phyloP scores from a whole-genome alignment of 2,113 vertebrate genomes.

The human (Homo sapiens) region DNA sequence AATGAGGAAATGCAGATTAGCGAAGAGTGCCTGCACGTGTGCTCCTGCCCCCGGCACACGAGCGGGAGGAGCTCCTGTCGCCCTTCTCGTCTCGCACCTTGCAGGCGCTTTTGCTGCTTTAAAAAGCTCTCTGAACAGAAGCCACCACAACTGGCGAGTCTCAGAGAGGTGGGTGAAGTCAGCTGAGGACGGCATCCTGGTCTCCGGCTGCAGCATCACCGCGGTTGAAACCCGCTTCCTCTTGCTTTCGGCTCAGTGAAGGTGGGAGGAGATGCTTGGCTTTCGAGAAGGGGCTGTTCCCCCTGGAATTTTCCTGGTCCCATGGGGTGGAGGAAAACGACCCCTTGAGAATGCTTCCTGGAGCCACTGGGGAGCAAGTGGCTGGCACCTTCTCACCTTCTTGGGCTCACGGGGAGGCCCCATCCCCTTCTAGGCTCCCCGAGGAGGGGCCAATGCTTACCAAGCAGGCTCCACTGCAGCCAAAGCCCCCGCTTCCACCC shows the following conservation, averaged over 20 bases:
- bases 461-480: too few relatives aligned
- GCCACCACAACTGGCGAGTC: neutral
- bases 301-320: neutral
- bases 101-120: neutral
- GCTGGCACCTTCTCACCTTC: neutral
- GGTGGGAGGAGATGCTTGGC: neutral
- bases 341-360: neutral
- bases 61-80: neutral
- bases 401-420: neutral
- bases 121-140: neutral
- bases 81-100: too few relatives aligned
- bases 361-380: neutral
- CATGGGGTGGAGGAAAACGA: too few relatives aligned
- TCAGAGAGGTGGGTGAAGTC: neutral
- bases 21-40: too few relatives aligned
- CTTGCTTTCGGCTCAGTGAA: neutral
- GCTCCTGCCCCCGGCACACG: too few relatives aligned
- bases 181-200: rapidly evolving
- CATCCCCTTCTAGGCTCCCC: too few relatives aligned
- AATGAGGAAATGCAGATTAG: neutral
- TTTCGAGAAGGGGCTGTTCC: neutral
- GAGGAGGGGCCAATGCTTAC: neutral
- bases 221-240: neutral
- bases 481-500: neutral
- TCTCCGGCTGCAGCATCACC: too few relatives aligned